These are phyloP conservation scores for Caenorhabditis tropicalis DNA, from an alignment of 1,140 invertebrate species.

Conservation along the genomic window DNA sequence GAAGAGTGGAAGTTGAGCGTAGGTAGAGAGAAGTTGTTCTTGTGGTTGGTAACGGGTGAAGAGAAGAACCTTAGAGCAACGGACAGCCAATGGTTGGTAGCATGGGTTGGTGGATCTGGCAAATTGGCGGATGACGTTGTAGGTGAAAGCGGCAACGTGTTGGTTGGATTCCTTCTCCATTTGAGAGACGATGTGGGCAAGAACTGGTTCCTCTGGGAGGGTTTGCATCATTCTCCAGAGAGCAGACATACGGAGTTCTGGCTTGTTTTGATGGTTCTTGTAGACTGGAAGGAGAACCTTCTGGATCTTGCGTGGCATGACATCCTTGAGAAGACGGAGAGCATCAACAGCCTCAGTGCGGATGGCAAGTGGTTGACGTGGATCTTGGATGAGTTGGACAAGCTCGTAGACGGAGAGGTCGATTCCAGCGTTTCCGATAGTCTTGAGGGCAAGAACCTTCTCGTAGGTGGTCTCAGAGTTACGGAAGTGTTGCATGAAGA, in stretches of 20 bases:
- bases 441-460: conserved; percentile 60
- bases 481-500: conserved; percentile 52
- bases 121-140: conserved; percentile 23
- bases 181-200: conserved; percentile 58
- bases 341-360: conserved; percentile 68
- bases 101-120: conserved; percentile 31
- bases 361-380: conserved; percentile 54
- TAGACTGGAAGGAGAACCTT: conserved; percentile 63
- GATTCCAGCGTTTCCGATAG: conserved; percentile 68
- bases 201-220: conserved; percentile 55
- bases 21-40: conserved; percentile 13
- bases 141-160: conserved; percentile 67
- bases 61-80: conserved; percentile 25
- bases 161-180: conserved; percentile 63
- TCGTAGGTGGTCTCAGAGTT: conserved; percentile 48
- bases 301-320: conserved; percentile 62
- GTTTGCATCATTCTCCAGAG: conserved; percentile 60
- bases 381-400: conserved; percentile 61
- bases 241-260: conserved; percentile 65
- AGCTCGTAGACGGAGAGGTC: conserved; percentile 58
- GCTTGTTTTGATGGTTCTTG: conserved; percentile 60
- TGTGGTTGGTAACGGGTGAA: conserved; percentile 32
- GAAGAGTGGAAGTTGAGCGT: conserved; percentile 42
- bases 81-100: conserved; percentile 18
- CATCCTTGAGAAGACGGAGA: conserved; percentile 60